Evolutionary conservation across 2,113 vertebrate species (phyloP).

Genomic region (Mus spicilegus): DNA sequence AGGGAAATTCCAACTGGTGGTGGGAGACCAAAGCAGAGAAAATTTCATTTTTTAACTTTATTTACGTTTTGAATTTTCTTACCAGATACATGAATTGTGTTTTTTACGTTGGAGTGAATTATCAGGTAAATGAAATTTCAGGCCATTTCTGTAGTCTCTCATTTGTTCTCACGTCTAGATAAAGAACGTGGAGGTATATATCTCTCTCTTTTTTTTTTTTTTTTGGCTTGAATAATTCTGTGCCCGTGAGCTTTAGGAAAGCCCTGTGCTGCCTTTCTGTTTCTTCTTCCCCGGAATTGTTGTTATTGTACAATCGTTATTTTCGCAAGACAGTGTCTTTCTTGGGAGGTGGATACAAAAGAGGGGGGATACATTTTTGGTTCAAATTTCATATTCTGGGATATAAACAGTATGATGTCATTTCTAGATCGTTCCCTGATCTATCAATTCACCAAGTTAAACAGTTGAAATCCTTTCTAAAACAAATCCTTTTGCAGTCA

Average conservation of each 20-base stretch:
- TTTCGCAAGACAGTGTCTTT: slow-evolving; percentile 21
- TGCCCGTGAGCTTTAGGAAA: neutral
- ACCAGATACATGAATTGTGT: neutral
- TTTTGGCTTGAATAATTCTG: slow-evolving; percentile 8
- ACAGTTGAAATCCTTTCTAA: slow-evolving; percentile 63
- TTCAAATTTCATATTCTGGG: slow-evolving; percentile 16
- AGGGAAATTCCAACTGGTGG: neutral
- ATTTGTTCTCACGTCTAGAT: slow-evolving; percentile 15
- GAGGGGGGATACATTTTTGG: neutral
- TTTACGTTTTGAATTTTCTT: slow-evolving; percentile 53
- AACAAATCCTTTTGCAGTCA: slow-evolving; percentile 75
- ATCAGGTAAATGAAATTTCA: slow-evolving; percentile 27
- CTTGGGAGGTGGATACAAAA: neutral
- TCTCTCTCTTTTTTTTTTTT: neutral
- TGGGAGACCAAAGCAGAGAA: neutral
- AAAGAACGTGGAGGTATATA: neutral
- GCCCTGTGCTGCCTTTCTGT: neutral
- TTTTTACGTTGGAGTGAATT: neutral
- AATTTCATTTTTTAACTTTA: slow-evolving; percentile 48
- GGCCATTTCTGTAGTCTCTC: neutral
- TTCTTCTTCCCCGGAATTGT: neutral
- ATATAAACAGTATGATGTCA: slow-evolving; percentile 11
- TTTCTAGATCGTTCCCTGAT: slow-evolving; percentile 52
- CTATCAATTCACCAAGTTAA: slow-evolving; percentile 60
- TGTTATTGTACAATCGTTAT: neutral